Evolutionary conservation across 2,113 vertebrate genomes (phyloP), one percentile per base, ranked within the genome.

Genomic region (Arvicanthis niloticus): DNA sequence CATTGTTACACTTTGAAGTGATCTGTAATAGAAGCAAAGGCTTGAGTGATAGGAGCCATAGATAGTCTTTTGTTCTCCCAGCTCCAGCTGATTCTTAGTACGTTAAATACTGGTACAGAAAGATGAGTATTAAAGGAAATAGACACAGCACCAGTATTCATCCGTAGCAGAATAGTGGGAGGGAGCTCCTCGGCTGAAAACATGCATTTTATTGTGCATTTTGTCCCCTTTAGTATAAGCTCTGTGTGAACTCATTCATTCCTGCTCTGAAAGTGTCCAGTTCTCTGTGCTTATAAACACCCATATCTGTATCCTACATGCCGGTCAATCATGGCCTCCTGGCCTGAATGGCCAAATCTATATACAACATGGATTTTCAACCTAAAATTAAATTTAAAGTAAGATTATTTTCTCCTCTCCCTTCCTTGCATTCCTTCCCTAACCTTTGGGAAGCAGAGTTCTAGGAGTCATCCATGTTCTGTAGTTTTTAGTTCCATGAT

Each of bases 251-350:
- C 70, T 68, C 37, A 16, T 37, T 87, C 7, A 26, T 70, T 81
- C n/a, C 21, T 82, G 31, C 26, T 91, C 45, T 73, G 21, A 60
- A 60, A 65, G 31, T 81, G 70, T 53, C 65, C 53, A 88, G 58
- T 34, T 51, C 60, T 60, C 19, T 81, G 73, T 85, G 13, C n/a
- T 91, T 72, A 34, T 37, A 21, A 58, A 11, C 5, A 8, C 5
- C 12, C 10, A 12, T 22, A 7, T 82, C 37, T 81, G 7, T 86
- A 5, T 60, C 73, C 51, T 76, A 80, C 2, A 7, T 15, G 87
- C 81, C 75, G 67, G 7, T 93, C 94, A 80, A 45, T 73, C 21
- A 6, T 78, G 90, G 92, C n/a, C 31, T 75, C 56, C 75, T 96
- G 17, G 48, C 56, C 21, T 53, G 37, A 19, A 42, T 42, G 60